Evolutionary conservation across 2,797 vertebrate species (phyloP).

Genomic region (Tiaroga cobitis): DNA sequence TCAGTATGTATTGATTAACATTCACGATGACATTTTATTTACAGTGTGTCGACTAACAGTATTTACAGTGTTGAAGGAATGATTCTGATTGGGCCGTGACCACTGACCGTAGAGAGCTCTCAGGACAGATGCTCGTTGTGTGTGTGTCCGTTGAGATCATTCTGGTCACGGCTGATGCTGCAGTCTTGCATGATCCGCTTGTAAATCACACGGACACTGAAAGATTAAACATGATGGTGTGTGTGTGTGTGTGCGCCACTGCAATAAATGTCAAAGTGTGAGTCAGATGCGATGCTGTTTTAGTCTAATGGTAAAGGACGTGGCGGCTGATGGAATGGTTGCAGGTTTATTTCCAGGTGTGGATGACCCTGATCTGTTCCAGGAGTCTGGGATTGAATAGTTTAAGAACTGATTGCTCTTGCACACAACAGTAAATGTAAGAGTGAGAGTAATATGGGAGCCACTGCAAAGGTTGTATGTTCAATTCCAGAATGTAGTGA

Average conservation of each 20-base stretch:
- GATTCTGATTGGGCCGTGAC: conserved; percentile 27
- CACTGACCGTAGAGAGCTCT: conserved; percentile 16
- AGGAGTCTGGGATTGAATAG: conserved; percentile 30
- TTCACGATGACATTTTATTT: conserved; percentile 2
- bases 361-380: conserved; percentile 43
- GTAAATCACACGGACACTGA: conserved; percentile 39
- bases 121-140: conserved; percentile 12
- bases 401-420: conserved; percentile 35
- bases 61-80: conserved; percentile 20
- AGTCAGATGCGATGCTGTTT: conserved; percentile 25
- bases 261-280: conserved; percentile 44
- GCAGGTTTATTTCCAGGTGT: conserved; percentile 40
- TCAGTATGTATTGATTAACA: conserved; percentile 28
- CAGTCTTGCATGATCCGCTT: conserved; percentile 43
- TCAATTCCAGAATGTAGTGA: conserved; percentile 40
- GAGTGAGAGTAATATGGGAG: conserved; percentile 27
- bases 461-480: conserved; percentile 18
- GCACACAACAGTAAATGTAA: conserved; percentile 22
- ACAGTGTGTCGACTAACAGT: neutral
- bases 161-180: conserved; percentile 43
- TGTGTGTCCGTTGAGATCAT: conserved; percentile 16
- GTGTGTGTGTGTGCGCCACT: neutral
- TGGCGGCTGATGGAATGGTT: conserved; percentile 27
- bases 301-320: conserved; percentile 42
- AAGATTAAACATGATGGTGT: conserved; percentile 37